Evolutionary conservation across 1,140 invertebrate species (phyloP), one percentile per base, ranked within the genome.

Genomic region (Neodiprion pinetum): DNA sequence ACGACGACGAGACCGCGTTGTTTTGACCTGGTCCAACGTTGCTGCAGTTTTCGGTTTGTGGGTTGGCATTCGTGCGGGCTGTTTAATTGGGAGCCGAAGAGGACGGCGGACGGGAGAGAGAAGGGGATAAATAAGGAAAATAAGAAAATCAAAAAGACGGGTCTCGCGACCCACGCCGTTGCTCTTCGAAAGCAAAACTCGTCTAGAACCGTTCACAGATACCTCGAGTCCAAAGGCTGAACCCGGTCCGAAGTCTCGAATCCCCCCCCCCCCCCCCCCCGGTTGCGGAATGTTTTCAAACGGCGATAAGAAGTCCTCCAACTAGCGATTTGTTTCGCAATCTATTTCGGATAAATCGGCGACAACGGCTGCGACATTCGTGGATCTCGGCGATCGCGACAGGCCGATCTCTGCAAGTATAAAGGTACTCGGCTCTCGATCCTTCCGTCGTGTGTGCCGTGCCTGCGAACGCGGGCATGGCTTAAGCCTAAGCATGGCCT

Each of bases 31-130:
- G 1, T 1, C 28, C 28, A 40, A 40, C 28, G 28, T 40, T 1
- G 28, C 28, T 40, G 28, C 28, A 40, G 28, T 40, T 40, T 40
- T 40, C 28, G 28, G 28, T 40, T 40, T 40, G 28, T 61, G 11
- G 53, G 53, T 17, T 61, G 53, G 53, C n/a, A 61, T 61, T 61
- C n/a, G 53, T 61, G 53, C n/a, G n/a, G 11, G 53, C 53, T 61
- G 53, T 61, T 61, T 61, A 61, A 61, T 61, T 61, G 53, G 53
- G 53, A 12, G 0, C 9, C 28, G 53, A 61, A 61, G n/a, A 61
- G 28, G 28, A 40, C 28, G 28, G 28, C 5, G 28, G 9, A 61
- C 53, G 53, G n/a, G 5, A 61, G 53, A 61, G 11, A 61, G 53
- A 61, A 61, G n/a, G n/a, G 53, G 53, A 61, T 17, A 11, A 61